Evolutionary conservation across 2,797 vertebrate genomes (phyloP).

Genomic region (Sebastolobus altivelis): DNA sequence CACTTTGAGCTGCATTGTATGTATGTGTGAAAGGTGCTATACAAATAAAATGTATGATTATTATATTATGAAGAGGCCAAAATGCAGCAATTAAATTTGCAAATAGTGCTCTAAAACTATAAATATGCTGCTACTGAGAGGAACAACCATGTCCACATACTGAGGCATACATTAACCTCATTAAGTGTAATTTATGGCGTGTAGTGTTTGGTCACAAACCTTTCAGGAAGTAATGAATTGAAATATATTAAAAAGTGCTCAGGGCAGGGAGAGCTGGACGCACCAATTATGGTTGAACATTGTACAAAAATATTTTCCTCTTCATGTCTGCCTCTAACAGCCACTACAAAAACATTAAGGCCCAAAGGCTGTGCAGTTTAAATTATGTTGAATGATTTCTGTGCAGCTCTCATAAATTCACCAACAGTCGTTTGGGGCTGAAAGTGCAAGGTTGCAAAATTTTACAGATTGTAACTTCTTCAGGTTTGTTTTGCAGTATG

Average conservation of each 20-base stretch:
- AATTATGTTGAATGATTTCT: constrained; percentile 14
- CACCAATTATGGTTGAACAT: constrained; percentile 17
- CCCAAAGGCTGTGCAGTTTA: not conserved
- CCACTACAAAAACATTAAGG: constrained; percentile 24
- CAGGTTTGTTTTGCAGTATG: not conserved
- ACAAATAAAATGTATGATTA: not conserved
- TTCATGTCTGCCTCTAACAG: not conserved
- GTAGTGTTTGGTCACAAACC: constrained; percentile 8
- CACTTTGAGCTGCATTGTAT: not conserved
- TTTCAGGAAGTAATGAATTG: not conserved
- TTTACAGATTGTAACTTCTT: not conserved
- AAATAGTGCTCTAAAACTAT: constrained; percentile 3
- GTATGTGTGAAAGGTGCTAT: not conserved
- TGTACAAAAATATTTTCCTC: constrained; percentile 18
- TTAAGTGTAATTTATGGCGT: constrained; percentile 3
- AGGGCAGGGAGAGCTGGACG: not conserved
- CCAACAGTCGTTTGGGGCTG: not conserved
- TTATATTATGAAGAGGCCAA: not conserved
- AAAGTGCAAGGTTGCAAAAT: constrained; percentile 17
- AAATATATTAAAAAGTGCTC: constrained; percentile 9
- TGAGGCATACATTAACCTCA: constrained; percentile 5
- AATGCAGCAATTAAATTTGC: constrained; percentile 3
- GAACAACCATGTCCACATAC: not conserved
- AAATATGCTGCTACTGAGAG: not conserved
- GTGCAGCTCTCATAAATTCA: constrained; percentile 1